Percentiles rank a stretch among this genome's conserved stretches.
Evolutionary conservation across 2,113 vertebrate genomes (phyloP).

Genomic region (Xenotilapia caudafasciata): DNA sequence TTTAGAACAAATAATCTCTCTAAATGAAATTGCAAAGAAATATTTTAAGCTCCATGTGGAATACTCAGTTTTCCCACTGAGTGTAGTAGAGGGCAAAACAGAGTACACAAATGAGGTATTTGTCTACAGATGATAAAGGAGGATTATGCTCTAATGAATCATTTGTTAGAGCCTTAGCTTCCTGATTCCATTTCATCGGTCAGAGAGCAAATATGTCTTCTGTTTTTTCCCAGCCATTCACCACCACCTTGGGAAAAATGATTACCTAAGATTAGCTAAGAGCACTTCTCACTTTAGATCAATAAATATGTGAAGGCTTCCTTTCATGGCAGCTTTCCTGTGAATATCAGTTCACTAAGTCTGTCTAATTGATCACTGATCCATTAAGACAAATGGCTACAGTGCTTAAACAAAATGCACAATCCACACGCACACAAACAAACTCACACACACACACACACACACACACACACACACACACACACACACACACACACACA

Average conservation of each 20-base stretch:
- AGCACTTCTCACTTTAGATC: not conserved
- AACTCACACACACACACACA: not conserved
- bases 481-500: not conserved
- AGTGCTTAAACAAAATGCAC: not conserved
- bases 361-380: not conserved
- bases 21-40: not conserved
- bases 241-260: not conserved
- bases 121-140: not conserved
- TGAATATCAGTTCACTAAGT: constrained; percentile 8
- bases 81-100: not conserved
- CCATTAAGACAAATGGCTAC: not conserved
- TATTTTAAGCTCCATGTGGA: not conserved
- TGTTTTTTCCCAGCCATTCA: not conserved
- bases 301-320: constrained; percentile 5
- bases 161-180: not conserved
- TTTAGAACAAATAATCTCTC: not conserved
- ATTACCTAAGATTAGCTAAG: not conserved
- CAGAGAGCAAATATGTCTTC: not conserved
- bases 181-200: not conserved
- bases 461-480: not conserved
- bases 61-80: not conserved
- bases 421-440: not conserved
- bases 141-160: not conserved
- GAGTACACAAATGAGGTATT: not conserved
- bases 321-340: constrained; percentile 3